Percentiles rank a stretch among this genome's conserved stretches.
Evolutionary conservation across 2,797 vertebrate species (phyloP).

Genomic region (Muscicapa comitata): DNA sequence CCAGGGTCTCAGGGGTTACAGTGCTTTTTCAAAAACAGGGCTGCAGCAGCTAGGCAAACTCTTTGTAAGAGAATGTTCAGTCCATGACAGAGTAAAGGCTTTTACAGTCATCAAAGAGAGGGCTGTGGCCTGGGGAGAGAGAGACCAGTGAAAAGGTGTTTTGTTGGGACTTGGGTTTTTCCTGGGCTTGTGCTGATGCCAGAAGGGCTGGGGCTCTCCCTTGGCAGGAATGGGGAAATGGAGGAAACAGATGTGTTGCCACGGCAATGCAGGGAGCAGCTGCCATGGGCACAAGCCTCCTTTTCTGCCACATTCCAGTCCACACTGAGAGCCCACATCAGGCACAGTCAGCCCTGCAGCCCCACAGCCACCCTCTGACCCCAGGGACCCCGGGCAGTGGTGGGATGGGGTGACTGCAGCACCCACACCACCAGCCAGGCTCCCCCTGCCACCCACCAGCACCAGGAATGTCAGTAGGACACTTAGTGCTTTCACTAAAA

Average conservation of each 20-base stretch:
- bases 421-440: background rate
- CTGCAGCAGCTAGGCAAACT: background rate
- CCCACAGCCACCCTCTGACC: background rate
- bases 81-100: background rate
- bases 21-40: background rate
- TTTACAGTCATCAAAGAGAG: background rate
- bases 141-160: background rate
- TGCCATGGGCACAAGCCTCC: background rate
- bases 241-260: conserved; percentile 30
- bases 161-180: background rate
- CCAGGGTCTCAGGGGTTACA: rapidly evolving
- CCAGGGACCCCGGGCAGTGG: background rate
- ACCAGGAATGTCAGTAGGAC: background rate
- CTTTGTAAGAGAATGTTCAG: background rate
- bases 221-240: background rate
- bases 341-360: background rate
- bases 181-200: background rate
- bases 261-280: background rate
- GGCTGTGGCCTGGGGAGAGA: background rate
- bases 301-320: background rate
- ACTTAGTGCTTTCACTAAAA: background rate
- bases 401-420: background rate
- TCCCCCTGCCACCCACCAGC: background rate
- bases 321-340: background rate
- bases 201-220: background rate